Base-by-base conservation (phyloP, 2,888 invertebrate species). In the Tetragnatha montana region DNA sequence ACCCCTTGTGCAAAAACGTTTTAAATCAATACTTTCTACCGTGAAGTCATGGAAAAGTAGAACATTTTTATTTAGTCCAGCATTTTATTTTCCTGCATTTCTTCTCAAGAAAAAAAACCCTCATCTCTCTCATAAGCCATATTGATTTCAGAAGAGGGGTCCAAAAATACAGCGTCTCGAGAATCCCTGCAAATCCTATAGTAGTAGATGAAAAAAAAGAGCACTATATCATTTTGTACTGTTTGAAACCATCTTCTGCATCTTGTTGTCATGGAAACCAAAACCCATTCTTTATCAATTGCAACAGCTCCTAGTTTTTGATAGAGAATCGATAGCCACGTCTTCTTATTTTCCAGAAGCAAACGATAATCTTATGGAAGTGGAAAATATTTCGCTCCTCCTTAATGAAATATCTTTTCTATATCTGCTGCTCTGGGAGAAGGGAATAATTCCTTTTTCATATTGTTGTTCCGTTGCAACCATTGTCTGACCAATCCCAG, bases 241-340 rank as follows among this genome's bases (percentile, higher is more conserved):
- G 17, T 73, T 35, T 35, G 82, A 82, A 51, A 82, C 60, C 22
- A 74, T 74, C 73, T 82, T 74, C 51, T 47, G n/a, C 49, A 35
- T 19, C 10, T 79, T 1, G 83, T 84, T 69, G 22, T 76, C 60
- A 76, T 84, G 76, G 83, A 19, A 35, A 84, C 83, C 0, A 19
- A 75, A 74, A 69, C 19, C 70, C 68, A 69, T 84, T 68, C 76
- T 84, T 35, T 76, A 22, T 84, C 83, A 69, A 76, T 49, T 35
- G 75, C 83, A 76, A 76, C 21, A 47, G 73, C 71, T 76, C 76
- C 69, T 76, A 75, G 47, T 69, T 84, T n/a, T 76, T 76, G 83
- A 84, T 84, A 84, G 83, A 50, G 76, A 84, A 84, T 84, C 83
- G 69, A 84, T 84, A 84, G 17, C 60, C 35, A n/a, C 49, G 68